Percentiles rank a stretch among this genome's conserved stretches.
Evolutionary conservation across 2,113 vertebrate species (phyloP).

Genomic region (Macroglossus sobrinus): DNA sequence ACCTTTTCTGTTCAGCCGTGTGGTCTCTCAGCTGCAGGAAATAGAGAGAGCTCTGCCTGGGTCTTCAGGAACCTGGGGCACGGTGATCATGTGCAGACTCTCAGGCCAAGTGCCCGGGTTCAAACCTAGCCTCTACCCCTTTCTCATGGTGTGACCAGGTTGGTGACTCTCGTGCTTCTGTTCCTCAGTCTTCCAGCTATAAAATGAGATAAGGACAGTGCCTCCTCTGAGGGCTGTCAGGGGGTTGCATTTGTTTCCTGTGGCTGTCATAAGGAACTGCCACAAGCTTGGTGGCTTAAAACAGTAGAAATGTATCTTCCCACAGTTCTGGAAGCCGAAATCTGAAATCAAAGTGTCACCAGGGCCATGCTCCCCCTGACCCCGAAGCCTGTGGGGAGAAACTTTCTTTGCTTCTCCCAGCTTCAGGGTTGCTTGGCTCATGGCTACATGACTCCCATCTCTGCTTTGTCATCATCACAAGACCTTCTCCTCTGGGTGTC

Average conservation of each 20-base stretch:
- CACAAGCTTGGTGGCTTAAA: neutral
- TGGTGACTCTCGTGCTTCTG: neutral
- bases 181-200: neutral
- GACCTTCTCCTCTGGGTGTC: neutral
- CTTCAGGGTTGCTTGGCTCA: neutral
- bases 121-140: neutral
- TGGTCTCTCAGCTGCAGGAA: neutral
- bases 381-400: neutral
- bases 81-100: neutral
- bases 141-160: neutral
- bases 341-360: neutral
- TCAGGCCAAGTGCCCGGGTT: neutral
- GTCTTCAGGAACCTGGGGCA: neutral
- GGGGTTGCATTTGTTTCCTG: neutral
- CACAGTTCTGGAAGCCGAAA: neutral
- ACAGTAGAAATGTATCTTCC: neutral
- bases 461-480: rapidly evolving
- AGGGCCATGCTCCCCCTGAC: neutral
- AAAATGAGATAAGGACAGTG: neutral
- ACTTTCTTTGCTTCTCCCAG: neutral
- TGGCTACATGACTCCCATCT: neutral
- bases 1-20: neutral
- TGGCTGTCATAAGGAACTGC: neutral
- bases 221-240: neutral
- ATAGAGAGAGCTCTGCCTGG: no score